These are phyloP conservation scores for Tiaroga cobitis DNA, from an alignment of 2,797 vertebrate species.

Conservation along the genomic window DNA sequence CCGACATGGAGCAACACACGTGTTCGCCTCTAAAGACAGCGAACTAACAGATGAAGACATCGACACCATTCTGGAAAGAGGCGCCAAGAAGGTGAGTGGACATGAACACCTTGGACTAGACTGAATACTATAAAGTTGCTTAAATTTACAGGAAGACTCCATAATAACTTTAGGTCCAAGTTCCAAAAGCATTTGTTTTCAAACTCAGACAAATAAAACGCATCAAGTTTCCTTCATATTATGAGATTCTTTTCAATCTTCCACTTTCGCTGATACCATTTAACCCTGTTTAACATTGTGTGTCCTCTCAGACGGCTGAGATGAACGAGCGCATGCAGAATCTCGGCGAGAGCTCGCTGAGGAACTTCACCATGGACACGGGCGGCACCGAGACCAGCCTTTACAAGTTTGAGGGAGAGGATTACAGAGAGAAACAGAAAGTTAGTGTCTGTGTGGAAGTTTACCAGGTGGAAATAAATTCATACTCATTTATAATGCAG, in stretches of 20 bases:
- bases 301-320: slow-evolving; percentile 80
- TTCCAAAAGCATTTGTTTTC: background rate
- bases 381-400: slow-evolving; percentile 85
- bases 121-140: background rate
- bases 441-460: slow-evolving; percentile 65
- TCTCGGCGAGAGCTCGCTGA: slow-evolving; percentile 85
- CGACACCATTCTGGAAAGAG: slow-evolving; percentile 84
- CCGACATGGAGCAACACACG: slow-evolving; percentile 85
- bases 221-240: background rate
- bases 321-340: slow-evolving; percentile 87
- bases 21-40: slow-evolving; percentile 88
- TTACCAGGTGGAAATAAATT: background rate
- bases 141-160: background rate
- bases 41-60: slow-evolving; percentile 88
- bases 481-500: background rate
- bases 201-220: background rate
- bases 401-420: slow-evolving; percentile 90
- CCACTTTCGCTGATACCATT: background rate
- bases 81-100: slow-evolving; percentile 84
- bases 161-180: background rate
- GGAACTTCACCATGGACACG: slow-evolving; percentile 86
- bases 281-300: background rate
- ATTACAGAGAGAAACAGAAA: slow-evolving; percentile 90
- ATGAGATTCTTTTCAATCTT: background rate
- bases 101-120: background rate